phyloP scores from a whole-genome alignment of 1,140 invertebrate genomes.

The Eubasilissa regina region DNA sequence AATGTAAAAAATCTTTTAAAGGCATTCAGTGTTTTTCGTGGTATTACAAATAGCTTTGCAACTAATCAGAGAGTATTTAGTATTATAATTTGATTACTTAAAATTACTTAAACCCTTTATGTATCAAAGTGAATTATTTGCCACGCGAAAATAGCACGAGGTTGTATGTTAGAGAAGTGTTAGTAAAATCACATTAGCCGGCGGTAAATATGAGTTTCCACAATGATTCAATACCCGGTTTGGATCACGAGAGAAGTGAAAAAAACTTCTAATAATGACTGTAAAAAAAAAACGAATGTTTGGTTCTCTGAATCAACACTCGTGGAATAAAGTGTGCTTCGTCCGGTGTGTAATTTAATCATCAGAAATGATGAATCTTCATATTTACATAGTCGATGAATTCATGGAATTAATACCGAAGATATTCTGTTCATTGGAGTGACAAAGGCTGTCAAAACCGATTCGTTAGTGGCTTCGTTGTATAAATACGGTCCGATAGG shows the following conservation, averaged over 20 bases:
- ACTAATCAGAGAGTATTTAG: too few relatives aligned
- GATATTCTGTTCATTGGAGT: slow-evolving; percentile 21
- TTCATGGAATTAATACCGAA: slow-evolving; percentile 24
- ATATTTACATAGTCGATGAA: slow-evolving; percentile 45
- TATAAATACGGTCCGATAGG: slow-evolving; percentile 7
- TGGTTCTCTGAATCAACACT: not conserved
- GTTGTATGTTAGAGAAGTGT: too few relatives aligned
- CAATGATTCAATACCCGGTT: too few relatives aligned
- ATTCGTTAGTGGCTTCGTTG: slow-evolving; percentile 39
- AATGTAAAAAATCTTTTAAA: too few relatives aligned
- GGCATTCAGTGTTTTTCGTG: too few relatives aligned
- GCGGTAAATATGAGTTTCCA: too few relatives aligned
- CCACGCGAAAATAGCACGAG: too few relatives aligned
- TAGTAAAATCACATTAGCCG: too few relatives aligned
- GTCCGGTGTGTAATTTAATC: slow-evolving; percentile 52
- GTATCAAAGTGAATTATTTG: too few relatives aligned
- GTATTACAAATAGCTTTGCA: too few relatives aligned
- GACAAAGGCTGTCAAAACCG: slow-evolving; percentile 50
- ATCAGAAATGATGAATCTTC: slow-evolving; percentile 58
- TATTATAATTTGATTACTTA: too few relatives aligned
- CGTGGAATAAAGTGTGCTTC: slow-evolving; percentile 7
- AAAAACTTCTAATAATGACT: slow-evolving; percentile 11
- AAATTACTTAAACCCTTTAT: too few relatives aligned
- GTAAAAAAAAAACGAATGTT: not conserved
- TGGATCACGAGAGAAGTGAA: not conserved